These are phyloP conservation scores for Sporophila hypoxantha DNA, from an alignment of 2,113 vertebrate species.

Conservation along the genomic window DNA sequence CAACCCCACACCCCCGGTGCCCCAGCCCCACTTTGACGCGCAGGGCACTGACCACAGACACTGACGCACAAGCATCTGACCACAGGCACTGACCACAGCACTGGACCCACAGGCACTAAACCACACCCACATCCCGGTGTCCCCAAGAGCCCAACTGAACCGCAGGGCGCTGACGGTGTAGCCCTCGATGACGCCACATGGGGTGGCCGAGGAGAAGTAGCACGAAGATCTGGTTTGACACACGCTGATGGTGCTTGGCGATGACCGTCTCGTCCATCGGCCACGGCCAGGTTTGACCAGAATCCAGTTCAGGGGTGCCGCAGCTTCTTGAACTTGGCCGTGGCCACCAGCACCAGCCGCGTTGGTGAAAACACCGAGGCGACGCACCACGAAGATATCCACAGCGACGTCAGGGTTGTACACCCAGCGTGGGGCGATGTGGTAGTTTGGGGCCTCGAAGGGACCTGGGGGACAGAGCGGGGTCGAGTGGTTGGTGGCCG, in stretches of 20 bases:
- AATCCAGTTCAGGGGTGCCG: slow-evolving; percentile 91
- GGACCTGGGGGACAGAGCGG: slow-evolving; percentile 56
- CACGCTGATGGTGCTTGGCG: slow-evolving; percentile 85
- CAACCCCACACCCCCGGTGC: too few species aligned
- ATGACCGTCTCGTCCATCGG: slow-evolving; percentile 85
- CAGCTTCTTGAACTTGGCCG: slow-evolving; percentile 86
- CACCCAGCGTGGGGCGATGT: slow-evolving; percentile 85
- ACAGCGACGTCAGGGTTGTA: slow-evolving; percentile 76
- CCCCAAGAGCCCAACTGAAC: neutral
- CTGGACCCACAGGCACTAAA: too few species aligned
- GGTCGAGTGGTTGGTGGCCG: neutral
- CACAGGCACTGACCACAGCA: too few species aligned
- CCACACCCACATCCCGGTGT: too few species aligned
- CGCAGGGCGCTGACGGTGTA: slow-evolving; percentile 28
- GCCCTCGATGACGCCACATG: slow-evolving; percentile 83
- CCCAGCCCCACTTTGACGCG: too few species aligned
- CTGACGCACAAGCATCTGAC: too few species aligned
- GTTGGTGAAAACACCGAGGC: slow-evolving; percentile 82
- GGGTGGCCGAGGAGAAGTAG: slow-evolving; percentile 88
- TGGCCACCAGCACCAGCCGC: slow-evolving; percentile 86
- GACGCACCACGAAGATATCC: slow-evolving; percentile 81
- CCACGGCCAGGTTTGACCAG: slow-evolving; percentile 87
- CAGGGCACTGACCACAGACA: too few species aligned
- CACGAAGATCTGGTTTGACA: slow-evolving; percentile 83
- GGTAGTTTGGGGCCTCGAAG: slow-evolving; percentile 88